Evolutionary conservation across 2,113 vertebrate genomes (phyloP), one percentile per base, ranked within the genome.

Genomic region (Lepidothrix coronata): DNA sequence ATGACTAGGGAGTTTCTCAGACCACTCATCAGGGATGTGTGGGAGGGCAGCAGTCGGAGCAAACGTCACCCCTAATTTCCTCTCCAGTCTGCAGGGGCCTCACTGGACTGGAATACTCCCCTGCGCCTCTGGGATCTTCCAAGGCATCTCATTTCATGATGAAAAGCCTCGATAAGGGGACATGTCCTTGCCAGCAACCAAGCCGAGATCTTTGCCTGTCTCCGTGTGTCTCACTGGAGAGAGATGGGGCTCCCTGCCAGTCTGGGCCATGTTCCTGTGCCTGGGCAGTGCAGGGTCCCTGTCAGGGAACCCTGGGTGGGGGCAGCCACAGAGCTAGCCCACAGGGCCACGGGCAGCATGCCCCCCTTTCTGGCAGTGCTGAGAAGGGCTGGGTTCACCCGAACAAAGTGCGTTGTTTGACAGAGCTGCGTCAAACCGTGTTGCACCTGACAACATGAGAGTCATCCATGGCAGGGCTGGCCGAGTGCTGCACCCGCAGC

Each of bases 281-380:
- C 48, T 12, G n/a, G 49, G 37, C 59, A 84, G 46, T 1, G 4
- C 4, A 1, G 19, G 35, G 35, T 2, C 28, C n/a, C 71, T 67
- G 52, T 44, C 58, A 18, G 52, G 39, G 68, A 66, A 54, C 62
- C 41, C 4, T 0, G 0, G 11, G 8, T 16, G 25, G 13, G 19
- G 28, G 7, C 11, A n/a, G 44, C 33, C 2, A 3, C 35, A 37
- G 79, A 49, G 9, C 39, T 12, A 19, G 6, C 54, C 28, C 3
- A 0, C 13, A 39, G 52, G 15, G 23, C 5, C 41, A 86, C 0
- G 0, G 61, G 57, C 35, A 51, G 31, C 12, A 0, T 52, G 13
- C 8, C 4, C 41, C 12, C 20, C 39, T 61, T 41, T 19, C 35
- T 43, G 79, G 21, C 22, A 16, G 1, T 2, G 30, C 39, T 12